phyloP scores from a whole-genome alignment of 2,113 vertebrate genomes.

The Caretta caretta region DNA sequence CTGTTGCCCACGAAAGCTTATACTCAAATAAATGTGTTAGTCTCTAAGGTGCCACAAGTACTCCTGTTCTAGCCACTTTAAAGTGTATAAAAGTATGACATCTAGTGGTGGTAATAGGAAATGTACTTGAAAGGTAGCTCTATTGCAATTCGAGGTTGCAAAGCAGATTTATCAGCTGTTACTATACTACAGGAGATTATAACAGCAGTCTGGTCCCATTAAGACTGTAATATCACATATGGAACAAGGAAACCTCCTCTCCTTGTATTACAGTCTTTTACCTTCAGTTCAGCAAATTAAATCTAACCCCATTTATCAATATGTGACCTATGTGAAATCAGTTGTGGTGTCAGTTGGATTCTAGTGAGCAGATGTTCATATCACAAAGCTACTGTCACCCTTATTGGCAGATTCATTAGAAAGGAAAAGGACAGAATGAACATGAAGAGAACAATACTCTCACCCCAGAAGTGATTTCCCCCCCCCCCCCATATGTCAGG shows the following conservation, averaged over 20 bases:
- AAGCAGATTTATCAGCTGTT: not conserved
- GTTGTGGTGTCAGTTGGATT: not conserved
- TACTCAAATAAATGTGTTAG: too few species aligned
- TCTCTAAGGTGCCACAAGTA: too few species aligned
- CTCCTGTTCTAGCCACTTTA: not conserved
- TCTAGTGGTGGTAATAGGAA: slow-evolving; percentile 58
- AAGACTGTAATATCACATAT: not conserved
- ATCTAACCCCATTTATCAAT: not conserved
- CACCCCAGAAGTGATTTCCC: not conserved
- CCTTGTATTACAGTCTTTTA: not conserved
- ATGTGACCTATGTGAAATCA: not conserved
- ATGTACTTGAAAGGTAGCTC: not conserved
- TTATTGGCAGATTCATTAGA: not conserved
- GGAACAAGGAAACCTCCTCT: not conserved
- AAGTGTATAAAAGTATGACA: slow-evolving; percentile 63
- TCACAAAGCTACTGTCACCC: not conserved
- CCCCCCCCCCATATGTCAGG: too few species aligned
- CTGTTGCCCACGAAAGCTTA: too few species aligned
- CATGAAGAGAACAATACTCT: not conserved
- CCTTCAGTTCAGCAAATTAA: not conserved
- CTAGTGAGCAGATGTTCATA: not conserved
- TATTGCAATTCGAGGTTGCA: not conserved
- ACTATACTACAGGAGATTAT: not conserved
- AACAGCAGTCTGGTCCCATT: not conserved
- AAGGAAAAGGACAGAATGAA: not conserved